Conservation (phyloP, 1,140 invertebrate species). For the Dinothrombium tinctorium region DNA sequence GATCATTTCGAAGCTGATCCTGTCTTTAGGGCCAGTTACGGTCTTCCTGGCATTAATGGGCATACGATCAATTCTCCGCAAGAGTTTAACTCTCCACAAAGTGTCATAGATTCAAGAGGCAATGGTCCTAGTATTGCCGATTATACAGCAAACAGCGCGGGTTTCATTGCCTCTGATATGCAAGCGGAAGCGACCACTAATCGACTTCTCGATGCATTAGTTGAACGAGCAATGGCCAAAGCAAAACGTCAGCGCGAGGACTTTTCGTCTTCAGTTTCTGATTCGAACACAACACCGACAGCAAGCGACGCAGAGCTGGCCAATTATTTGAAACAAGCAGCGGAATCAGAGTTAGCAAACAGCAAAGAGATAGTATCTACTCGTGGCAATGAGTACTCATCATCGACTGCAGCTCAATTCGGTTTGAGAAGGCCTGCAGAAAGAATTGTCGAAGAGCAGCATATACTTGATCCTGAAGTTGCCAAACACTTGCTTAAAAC, state of each 20-base stretch:
- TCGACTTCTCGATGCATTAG: background rate
- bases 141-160: background rate
- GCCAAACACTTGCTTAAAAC: background rate
- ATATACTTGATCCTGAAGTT: background rate
- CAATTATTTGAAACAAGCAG: background rate
- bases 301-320: background rate
- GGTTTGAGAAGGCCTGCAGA: background rate
- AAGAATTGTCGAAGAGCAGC: conserved; percentile 1
- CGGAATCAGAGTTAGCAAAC: background rate
- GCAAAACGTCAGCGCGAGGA: background rate
- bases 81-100: no score
- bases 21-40: no score
- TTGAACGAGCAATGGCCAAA: background rate
- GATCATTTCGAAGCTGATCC: no score
- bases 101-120: no score
- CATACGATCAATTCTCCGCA: no score
- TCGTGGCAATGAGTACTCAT: background rate
- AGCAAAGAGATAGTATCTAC: background rate
- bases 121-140: no score
- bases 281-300: background rate
- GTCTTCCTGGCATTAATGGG: no score
- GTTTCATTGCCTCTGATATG: background rate
- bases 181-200: conserved; percentile 1
- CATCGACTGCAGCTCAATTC: background rate
- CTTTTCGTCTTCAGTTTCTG: background rate